Conservation (phyloP, 64 coral and sea anemone species). For the Cladopsammia gracilis region DNA sequence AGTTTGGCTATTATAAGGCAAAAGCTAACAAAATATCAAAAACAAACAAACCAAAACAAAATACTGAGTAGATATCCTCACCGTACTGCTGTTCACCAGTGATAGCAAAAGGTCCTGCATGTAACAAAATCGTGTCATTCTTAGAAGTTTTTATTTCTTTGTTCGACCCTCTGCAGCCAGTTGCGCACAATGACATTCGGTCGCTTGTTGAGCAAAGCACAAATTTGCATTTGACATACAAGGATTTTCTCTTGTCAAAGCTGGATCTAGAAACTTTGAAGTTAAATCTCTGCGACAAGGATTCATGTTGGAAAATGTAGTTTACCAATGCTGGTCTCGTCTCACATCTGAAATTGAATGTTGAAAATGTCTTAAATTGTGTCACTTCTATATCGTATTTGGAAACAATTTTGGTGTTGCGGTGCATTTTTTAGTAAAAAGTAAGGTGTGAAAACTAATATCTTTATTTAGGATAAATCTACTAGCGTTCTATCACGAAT, state of each 20-base stretch:
- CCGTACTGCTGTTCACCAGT: neutral
- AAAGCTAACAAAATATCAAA: too few species aligned
- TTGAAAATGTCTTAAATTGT: neutral
- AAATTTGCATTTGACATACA: slow-evolving; percentile 7
- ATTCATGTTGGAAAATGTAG: neutral
- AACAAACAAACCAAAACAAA: too few species aligned
- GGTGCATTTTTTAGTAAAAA: too few species aligned
- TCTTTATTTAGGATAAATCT: too few species aligned
- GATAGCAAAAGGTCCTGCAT: neutral
- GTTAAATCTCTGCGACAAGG: neutral
- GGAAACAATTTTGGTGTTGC: too few species aligned
- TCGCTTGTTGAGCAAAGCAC: neutral
- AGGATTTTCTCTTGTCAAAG: neutral
- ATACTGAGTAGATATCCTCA: neutral
- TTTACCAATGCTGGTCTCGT: neutral
- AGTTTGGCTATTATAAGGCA: too few species aligned
- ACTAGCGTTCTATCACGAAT: too few species aligned
- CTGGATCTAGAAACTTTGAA: neutral
- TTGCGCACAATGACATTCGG: neutral
- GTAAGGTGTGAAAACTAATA: too few species aligned
- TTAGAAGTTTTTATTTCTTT: neutral
- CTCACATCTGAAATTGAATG: neutral
- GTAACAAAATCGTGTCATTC: neutral
- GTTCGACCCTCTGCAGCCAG: neutral
- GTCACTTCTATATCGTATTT: too few species aligned